Evolutionary conservation across 2,797 vertebrate genomes (phyloP), one percentile per base, ranked within the genome.

Genomic region (Fundulus diaphanus): DNA sequence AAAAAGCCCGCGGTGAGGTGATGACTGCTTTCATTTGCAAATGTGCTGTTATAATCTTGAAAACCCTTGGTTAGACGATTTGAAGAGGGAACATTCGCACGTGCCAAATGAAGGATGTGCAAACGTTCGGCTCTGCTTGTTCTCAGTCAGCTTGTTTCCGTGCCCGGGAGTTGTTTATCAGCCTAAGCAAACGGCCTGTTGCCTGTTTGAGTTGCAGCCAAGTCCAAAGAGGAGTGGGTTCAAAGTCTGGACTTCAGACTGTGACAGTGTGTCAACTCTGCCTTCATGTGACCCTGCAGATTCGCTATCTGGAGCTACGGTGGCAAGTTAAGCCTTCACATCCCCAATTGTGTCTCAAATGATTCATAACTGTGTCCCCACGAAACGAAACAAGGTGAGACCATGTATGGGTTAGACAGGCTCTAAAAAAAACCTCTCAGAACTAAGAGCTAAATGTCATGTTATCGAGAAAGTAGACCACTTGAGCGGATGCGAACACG

Each of bases 191-290:
- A 76, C 81, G 89, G 85, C 85, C 86, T 87, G 80, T 85, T 78
- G 75, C 87, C 86, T 90, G 75, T 72, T 77, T 89, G 87, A 87
- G 70, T 24, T 54, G 16, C 85, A 72, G 90, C 90, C 90, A 90
- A 87, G 85, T 88, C 86, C 76, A 84, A 79, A 89, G 89, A 90
- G 81, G 79, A 89, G 44, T 24, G 69, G 56, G 84, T 90, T 89
- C 85, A 90, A 80, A 87, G 79, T 82, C 71, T 57, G 78, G 88
- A 92, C 90, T 91, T 92, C 90, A 87, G 80, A 79, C 85, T 90
- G 76, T 74, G 82, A 87, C 82, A 74, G 46, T 73, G 79, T 87
- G 75, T 89, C 79, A 63, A 76, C 81, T 90, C 77, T 88, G 81
- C 90, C 90, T 90, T 88, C 73, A 84, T 84, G 80, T 70, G 83